A percentile compares a stretch with the other conserved stretches of the same genome.
phyloP scores from a whole-genome alignment of 2,888 invertebrate genomes.

The Escarpia spicata region DNA sequence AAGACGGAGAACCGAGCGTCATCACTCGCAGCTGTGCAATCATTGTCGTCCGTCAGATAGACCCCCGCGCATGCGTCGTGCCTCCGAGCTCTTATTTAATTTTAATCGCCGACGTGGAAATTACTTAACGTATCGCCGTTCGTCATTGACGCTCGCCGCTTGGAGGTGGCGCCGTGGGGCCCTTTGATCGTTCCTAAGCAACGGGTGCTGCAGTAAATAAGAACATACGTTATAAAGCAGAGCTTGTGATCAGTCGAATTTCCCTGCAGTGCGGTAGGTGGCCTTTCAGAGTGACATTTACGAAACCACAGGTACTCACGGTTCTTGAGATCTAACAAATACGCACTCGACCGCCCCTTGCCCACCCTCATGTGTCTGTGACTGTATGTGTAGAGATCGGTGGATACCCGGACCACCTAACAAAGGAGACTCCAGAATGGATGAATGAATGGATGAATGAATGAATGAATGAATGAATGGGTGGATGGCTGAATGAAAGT shows the following conservation, averaged over 20 bases:
- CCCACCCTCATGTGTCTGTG: background rate
- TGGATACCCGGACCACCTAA: background rate
- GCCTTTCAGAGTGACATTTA: background rate
- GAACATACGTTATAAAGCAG: background rate
- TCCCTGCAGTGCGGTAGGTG: background rate
- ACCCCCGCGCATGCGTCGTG: background rate
- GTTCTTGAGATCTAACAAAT: background rate
- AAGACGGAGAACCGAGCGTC: background rate
- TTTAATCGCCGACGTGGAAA: conserved; percentile 2
- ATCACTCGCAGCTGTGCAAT: background rate
- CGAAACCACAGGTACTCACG: background rate
- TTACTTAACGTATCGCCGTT: background rate
- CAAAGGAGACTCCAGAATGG: too few species aligned
- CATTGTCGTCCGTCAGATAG: background rate
- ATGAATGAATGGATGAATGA: too few species aligned
- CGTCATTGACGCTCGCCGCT: background rate
- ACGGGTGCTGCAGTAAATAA: background rate
- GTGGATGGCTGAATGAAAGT: too few species aligned
- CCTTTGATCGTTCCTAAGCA: too few species aligned
- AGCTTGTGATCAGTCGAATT: background rate
- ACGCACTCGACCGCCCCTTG: background rate
- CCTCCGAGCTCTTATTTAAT: background rate
- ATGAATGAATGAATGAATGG: too few species aligned
- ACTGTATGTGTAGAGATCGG: background rate
- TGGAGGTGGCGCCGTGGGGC: background rate